A percentile compares a stretch with the other conserved stretches of the same genome.
Evolutionary conservation across 1,140 invertebrate species (phyloP).

Genomic region (Plodia interpunctella): DNA sequence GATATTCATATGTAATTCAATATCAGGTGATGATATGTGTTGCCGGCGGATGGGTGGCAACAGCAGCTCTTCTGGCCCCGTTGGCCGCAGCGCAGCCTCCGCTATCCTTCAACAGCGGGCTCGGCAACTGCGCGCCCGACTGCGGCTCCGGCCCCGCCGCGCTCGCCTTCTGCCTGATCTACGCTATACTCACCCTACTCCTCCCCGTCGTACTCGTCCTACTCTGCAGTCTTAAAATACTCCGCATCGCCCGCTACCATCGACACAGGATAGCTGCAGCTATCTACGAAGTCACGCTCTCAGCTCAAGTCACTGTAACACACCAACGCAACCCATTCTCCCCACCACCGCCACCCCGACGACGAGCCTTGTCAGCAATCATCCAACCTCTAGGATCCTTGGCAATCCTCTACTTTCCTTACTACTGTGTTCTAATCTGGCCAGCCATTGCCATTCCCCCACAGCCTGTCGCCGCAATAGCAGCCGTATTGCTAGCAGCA

Average conservation of each 20-base stretch:
- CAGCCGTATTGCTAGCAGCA: conserved; percentile 80
- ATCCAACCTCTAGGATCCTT: conserved; percentile 85
- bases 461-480: conserved; percentile 78
- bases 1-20: conserved; percentile 10
- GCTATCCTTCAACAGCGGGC: conserved; percentile 71
- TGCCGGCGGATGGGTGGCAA: conserved; percentile 74
- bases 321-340: conserved; percentile 87
- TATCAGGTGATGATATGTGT: conserved; percentile 76
- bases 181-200: conserved; percentile 81
- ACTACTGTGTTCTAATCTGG: conserved; percentile 85
- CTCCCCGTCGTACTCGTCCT: conserved; percentile 83
- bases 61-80: conserved; percentile 72
- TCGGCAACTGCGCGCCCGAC: conserved; percentile 82
- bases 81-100: conserved; percentile 77
- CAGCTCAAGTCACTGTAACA: conserved; percentile 89
- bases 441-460: conserved; percentile 75
- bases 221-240: conserved; percentile 85
- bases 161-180: conserved; percentile 80
- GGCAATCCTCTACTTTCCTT: conserved; percentile 84
- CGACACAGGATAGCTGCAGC: conserved; percentile 89
- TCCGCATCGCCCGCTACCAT: conserved; percentile 89
- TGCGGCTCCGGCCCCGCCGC: conserved; percentile 79
- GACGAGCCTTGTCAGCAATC: conserved; percentile 83
- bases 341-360: conserved; percentile 78
- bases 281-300: conserved; percentile 89